Conservation (phyloP, 2,113 vertebrate genomes). For the Perca schrenkii region DNA sequence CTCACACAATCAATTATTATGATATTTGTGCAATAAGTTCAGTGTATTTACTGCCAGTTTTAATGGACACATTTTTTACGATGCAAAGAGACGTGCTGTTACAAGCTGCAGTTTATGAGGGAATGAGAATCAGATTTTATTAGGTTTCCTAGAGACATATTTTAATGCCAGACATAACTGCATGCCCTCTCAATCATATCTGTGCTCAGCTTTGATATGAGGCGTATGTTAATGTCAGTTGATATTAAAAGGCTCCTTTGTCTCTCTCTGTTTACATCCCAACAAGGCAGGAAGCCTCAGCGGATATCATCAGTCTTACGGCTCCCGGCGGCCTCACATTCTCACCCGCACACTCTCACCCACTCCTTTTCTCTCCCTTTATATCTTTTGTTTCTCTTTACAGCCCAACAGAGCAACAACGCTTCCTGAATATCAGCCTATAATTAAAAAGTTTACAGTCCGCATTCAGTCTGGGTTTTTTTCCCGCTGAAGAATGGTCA, state of each 20-base stretch:
- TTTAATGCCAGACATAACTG: slow-evolving; percentile 37
- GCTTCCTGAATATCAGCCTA: slow-evolving; percentile 32
- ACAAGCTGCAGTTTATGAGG: background rate
- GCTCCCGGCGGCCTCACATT: slow-evolving; percentile 32
- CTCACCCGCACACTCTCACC: slow-evolving; percentile 39
- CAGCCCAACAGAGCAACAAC: slow-evolving; percentile 13
- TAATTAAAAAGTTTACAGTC: slow-evolving; percentile 48
- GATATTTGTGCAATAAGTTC: background rate
- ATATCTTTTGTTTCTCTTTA: slow-evolving; percentile 29
- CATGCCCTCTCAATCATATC: slow-evolving; percentile 34
- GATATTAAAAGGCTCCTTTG: slow-evolving; percentile 54
- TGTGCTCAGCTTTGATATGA: slow-evolving; percentile 28
- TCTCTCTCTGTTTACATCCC: slow-evolving; percentile 54
- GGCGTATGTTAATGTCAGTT: slow-evolving; percentile 53
- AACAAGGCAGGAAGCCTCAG: slow-evolving; percentile 26
- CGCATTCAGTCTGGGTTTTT: slow-evolving; percentile 4
- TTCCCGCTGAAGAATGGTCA: background rate
- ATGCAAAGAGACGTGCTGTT: background rate
- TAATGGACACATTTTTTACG: background rate
- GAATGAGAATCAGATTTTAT: slow-evolving; percentile 5
- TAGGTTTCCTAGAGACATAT: slow-evolving; percentile 27
- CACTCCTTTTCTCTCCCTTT: slow-evolving; percentile 36
- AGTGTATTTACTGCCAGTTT: background rate
- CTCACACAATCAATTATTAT: background rate
- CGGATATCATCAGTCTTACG: slow-evolving; percentile 43